Evolutionary conservation across 1,140 invertebrate genomes (phyloP), one percentile per base, ranked within the genome.

Genomic region (Contarinia nasturtii): DNA sequence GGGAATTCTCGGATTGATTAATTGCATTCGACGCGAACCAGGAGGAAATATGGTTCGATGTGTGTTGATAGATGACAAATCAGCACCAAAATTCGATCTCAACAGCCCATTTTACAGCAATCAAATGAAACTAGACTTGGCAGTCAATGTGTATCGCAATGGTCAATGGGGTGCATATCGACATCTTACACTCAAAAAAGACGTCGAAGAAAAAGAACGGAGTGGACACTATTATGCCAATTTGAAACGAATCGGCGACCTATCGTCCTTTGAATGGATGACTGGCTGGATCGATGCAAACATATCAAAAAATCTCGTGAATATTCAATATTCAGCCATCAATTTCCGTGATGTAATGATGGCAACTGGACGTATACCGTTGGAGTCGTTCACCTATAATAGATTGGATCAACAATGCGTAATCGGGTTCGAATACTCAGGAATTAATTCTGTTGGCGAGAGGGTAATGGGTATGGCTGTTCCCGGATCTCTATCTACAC

Each of bases 251-350:
- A 73, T 80, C 52, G 88, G 90, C 45, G 91, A 96, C 61, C 64
- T 97, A 17, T 82, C 80, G 0, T 82, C 82, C 33, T 58, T 97
- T 1, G 73, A 64, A 12, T 97, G 92, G 92, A 66, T 92, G 1
- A 67, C 82, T 61, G 80, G 75, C 46, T 68, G 75, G 47, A 46
- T 50, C 12, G 48, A 48, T 47, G 50, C 33, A n/a, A 52, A 59
- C 34, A n/a, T 33, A 33, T 11, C 44, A 20, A 49, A 57, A 21
- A 75, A 83, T 55, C 64, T 92, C 1, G 95, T 90, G 64, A 73
- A 69, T 50, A 89, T 79, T 5, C 71, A 76, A 33, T 84, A 79
- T 53, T 58, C 80, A 0, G 68, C 82, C 0, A 52, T 86, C 0
- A 87, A 86, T 57, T 86, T 86, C 67, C 72, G 76, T 54, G 83